Percentiles rank a stretch among this genome's conserved stretches.
These are phyloP conservation scores for Cotesia vestalis DNA, from an alignment of 1,140 invertebrate species.

Conservation along the genomic window DNA sequence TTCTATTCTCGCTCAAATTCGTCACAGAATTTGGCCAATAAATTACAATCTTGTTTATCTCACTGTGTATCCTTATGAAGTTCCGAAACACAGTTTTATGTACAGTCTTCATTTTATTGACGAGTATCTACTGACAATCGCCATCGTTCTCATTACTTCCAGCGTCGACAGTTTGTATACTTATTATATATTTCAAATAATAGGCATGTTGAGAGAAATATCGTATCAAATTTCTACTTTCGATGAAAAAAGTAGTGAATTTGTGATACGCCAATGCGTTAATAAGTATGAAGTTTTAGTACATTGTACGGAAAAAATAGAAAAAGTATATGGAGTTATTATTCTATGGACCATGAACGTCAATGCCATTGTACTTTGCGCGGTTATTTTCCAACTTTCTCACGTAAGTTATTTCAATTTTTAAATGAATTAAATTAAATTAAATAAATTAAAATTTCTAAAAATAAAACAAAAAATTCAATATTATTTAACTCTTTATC, in stretches of 20 bases:
- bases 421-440: too few species aligned
- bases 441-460: too few species aligned
- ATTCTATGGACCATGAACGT: conserved; percentile 41
- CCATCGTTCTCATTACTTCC: conserved; percentile 27
- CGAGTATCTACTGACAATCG: conserved; percentile 13
- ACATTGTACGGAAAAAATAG: conserved; percentile 25
- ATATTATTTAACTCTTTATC: too few species aligned
- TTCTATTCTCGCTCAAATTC: conserved; percentile 7
- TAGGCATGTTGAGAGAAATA: conserved; percentile 33
- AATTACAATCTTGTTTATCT: conserved; percentile 35
- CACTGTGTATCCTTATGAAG: conserved; percentile 29
- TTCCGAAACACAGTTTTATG: conserved; percentile 11
- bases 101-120: conserved; percentile 37
- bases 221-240: conserved; percentile 37
- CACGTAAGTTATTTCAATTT: conserved; percentile 3
- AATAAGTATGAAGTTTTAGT: conserved; percentile 29
- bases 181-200: conserved; percentile 46
- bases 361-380: conserved; percentile 44
- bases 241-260: conserved; percentile 27
- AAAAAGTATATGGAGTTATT: conserved; percentile 37
- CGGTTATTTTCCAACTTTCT: conserved; percentile 45
- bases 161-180: conserved; percentile 46
- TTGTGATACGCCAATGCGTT: conserved; percentile 35
- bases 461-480: too few species aligned
- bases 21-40: conserved; percentile 2